Conservation (phyloP, 2,113 vertebrate genomes). For the Malurus elegans region DNA sequence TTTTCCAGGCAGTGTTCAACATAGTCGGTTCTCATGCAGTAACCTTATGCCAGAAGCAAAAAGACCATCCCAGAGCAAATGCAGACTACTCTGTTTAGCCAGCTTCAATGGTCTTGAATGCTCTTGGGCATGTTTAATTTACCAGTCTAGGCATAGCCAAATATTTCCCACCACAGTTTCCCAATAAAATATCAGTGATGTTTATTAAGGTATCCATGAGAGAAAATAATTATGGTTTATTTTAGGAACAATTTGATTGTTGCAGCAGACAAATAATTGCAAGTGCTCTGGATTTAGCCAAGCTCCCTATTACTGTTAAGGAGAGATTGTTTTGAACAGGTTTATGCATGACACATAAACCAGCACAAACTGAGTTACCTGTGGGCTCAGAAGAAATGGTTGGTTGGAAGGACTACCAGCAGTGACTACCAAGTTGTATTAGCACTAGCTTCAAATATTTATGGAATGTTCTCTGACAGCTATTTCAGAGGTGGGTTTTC, state of each 20-base stretch:
- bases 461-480: not conserved
- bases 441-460: not conserved
- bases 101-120: not conserved
- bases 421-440: not conserved
- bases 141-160: not conserved
- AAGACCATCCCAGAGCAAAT: rapidly evolving
- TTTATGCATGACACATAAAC: not conserved
- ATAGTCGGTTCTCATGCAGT: not conserved
- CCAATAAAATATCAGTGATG: not conserved
- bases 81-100: not conserved
- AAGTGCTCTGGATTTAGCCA: not conserved
- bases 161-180: not conserved
- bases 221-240: not conserved
- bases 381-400: not conserved
- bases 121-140: not conserved
- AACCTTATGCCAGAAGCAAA: not conserved
- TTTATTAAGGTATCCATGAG: not conserved
- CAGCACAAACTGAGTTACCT: not conserved
- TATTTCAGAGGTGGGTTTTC: no score
- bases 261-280: not conserved
- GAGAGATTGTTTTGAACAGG: not conserved
- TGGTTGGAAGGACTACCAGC: not conserved
- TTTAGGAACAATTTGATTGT: not conserved
- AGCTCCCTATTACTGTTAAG: not conserved
- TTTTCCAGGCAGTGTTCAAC: not conserved